Base-by-base conservation (phyloP, 2,113 vertebrate genomes). In the Xenopus tropicalis region DNA sequence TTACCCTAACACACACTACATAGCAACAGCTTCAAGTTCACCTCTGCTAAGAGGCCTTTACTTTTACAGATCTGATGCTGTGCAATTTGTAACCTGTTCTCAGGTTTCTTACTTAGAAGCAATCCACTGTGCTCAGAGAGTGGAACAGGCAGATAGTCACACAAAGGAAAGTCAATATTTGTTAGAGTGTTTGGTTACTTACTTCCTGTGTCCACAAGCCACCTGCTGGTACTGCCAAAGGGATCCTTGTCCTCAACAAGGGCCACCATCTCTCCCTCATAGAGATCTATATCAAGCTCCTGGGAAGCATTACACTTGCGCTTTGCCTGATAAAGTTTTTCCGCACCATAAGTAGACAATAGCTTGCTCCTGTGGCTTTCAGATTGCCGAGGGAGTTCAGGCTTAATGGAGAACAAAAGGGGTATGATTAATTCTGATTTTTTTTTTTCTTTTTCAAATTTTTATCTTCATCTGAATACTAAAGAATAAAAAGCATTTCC, bases 301-400 rank as follows among this genome's bases (percentile, higher is more conserved):
- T 98, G 96, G 0, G 93, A 93, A 37, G 94, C 96, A 0, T 98
- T 97, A 82, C 94, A 98, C 81, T 95, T 99, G 72, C 97, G 95
- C 86, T 96, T 98, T 11, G 95, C 93, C 86, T 91, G 93, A 79
- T 94, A 94, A 1, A 99, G 84, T 0, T 76, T 77, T 25, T 88
- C 88, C 0, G 77, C 11, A 1, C 88, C 82, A 74, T 95, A 91
- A 0, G 76, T 86, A 37, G 92, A 88, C 74, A 96, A 65, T 80
- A 99, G 88, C 82, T 83, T 79, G 69, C 83, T 83, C 37, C 95
- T 91, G 76, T 96, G 90, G 2, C 25, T 85, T 59, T 98, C 95
- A 0, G 91, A 93, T 72, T 98, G 97, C 68, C 83, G 90, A 78
- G 92, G 89, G 43, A 87, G 82, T 84, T 95, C 90, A 0, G 87